Evolutionary conservation across 2,888 invertebrate genomes (phyloP).

Genomic region (Acanthosepion esculentum): DNA sequence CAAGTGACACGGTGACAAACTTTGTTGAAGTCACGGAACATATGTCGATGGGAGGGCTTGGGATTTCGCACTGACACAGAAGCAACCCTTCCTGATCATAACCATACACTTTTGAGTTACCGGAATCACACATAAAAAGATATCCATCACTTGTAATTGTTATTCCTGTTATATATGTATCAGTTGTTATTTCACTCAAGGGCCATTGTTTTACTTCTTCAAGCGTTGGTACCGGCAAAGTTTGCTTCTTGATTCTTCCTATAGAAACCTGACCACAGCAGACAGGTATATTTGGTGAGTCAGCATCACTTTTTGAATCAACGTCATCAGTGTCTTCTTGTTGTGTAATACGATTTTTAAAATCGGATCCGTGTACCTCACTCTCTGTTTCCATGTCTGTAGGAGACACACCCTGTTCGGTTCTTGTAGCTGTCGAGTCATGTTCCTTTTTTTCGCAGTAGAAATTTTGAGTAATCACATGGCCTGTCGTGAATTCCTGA

Average conservation of each 20-base stretch:
- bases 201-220: not conserved
- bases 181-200: not conserved
- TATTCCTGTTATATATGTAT: not conserved
- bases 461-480: not conserved
- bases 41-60: not conserved
- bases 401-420: too few species aligned
- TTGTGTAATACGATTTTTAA: not conserved
- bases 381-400: too few species aligned
- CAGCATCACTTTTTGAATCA: not conserved
- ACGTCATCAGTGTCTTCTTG: not conserved
- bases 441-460: not conserved
- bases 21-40: not conserved
- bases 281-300: not conserved
- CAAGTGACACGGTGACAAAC: not conserved
- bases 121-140: not conserved
- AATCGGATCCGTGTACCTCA: not conserved
- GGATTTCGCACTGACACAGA: not conserved
- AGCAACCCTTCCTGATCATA: not conserved
- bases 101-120: not conserved
- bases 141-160: not conserved
- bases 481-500: not conserved
- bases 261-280: not conserved
- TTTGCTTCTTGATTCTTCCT: not conserved
- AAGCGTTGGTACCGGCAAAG: not conserved
- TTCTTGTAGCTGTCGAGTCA: too few species aligned